Evolutionary conservation across 2,797 vertebrate species (phyloP).

Genomic region (Columba guinea): DNA sequence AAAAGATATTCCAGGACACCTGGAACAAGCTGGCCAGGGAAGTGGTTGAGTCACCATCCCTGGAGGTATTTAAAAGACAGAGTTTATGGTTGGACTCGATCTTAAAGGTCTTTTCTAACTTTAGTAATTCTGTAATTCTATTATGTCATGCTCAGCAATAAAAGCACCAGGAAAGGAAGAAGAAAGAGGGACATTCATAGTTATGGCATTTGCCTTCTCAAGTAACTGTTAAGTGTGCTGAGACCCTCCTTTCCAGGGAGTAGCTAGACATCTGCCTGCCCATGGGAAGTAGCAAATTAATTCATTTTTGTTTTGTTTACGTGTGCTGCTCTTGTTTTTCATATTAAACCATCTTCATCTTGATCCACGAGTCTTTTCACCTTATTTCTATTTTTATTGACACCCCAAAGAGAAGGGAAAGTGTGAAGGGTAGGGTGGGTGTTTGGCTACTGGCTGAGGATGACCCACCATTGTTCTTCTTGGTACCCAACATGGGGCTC

Average conservation of each 20-base stretch:
- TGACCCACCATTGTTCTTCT: accelerated
- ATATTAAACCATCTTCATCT: background rate
- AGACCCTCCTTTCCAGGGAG: background rate
- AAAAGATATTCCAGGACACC: background rate
- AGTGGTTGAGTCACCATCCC: background rate
- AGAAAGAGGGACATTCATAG: background rate
- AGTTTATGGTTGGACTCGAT: accelerated
- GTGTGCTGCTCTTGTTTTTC: background rate
- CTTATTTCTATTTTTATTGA: background rate
- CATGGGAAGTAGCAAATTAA: background rate
- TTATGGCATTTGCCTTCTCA: background rate
- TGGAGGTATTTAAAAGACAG: background rate
- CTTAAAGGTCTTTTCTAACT: background rate
- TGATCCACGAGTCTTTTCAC: background rate
- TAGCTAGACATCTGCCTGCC: background rate
- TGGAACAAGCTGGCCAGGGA: background rate
- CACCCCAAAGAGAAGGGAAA: background rate
- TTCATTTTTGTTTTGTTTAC: accelerated
- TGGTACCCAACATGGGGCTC: background rate
- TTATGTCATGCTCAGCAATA: background rate
- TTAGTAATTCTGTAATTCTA: background rate
- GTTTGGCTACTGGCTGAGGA: background rate
- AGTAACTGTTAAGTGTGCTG: accelerated
- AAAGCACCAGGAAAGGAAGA: background rate
- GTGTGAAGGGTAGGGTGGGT: background rate